Evolutionary conservation across 53 echinoderm and acorn worm species (phyloP).

Genomic region (Temnopleurus reevesii): DNA sequence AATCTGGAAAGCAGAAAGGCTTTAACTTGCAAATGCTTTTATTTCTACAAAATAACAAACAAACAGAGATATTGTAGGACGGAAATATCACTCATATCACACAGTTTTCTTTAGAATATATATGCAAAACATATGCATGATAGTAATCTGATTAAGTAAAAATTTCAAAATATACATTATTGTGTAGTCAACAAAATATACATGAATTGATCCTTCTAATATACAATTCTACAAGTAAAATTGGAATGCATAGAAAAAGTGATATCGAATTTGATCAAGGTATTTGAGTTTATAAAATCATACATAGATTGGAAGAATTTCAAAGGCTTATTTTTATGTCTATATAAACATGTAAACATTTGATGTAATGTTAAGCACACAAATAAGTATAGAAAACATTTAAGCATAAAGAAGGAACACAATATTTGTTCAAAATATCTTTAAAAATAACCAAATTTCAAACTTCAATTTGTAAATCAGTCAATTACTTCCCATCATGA

Average conservation of each 20-base stretch:
- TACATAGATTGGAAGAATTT: conserved; percentile 3
- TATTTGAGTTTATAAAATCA: not conserved
- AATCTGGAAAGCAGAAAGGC: too few relatives aligned
- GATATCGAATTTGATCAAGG: conserved; percentile 16
- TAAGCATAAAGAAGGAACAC: not conserved
- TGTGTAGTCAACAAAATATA: not conserved
- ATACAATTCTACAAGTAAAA: not conserved
- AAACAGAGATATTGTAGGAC: not conserved
- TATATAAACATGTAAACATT: not conserved
- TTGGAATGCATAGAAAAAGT: conserved; percentile 31
- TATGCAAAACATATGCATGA: not conserved
- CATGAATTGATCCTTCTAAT: not conserved
- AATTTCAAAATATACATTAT: not conserved
- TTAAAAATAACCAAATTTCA: too few relatives aligned
- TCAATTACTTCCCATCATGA: too few relatives aligned
- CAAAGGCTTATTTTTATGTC: not conserved
- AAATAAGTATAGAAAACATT: not conserved
- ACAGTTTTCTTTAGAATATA: not conserved
- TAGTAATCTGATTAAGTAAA: not conserved
- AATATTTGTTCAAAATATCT: too few relatives aligned
- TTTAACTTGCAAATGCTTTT: not conserved
- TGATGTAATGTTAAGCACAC: not conserved
- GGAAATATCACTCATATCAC: conserved; percentile 1
- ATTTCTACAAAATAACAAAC: not conserved
- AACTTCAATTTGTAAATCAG: too few relatives aligned